These are phyloP conservation scores for Cardiocondyla obscurior DNA, from an alignment of 1,140 invertebrate genomes.

Conservation along the genomic window DNA sequence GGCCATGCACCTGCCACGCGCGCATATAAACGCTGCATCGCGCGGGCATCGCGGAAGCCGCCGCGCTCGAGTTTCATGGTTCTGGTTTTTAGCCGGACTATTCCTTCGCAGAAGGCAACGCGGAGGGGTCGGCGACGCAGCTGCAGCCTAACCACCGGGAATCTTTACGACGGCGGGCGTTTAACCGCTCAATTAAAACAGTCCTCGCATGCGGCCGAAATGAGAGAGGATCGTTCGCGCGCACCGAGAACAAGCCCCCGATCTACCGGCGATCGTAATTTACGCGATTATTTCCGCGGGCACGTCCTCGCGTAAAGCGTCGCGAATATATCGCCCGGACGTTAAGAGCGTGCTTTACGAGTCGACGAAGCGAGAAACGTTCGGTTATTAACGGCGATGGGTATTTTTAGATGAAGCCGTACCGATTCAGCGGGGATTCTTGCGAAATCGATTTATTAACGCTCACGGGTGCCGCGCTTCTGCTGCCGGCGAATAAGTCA, in stretches of 20 bases:
- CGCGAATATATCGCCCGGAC: constrained; percentile 43
- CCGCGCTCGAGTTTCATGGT: constrained; percentile 63
- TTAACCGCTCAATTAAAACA: constrained; percentile 70
- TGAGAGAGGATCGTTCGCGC: constrained; percentile 9
- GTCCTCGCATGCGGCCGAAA: constrained; percentile 43
- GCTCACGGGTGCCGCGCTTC: neutral
- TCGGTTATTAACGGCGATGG: constrained; percentile 61
- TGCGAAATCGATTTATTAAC: constrained; percentile 12
- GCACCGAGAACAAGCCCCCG: neutral
- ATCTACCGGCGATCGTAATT: constrained; percentile 54
- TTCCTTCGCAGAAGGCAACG: constrained; percentile 13
- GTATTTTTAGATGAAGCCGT: constrained; percentile 38
- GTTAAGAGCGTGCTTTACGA: constrained; percentile 66
- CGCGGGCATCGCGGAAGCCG: constrained; percentile 62
- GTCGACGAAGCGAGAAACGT: constrained; percentile 47
- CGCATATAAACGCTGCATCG: constrained; percentile 1
- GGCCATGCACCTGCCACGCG: constrained; percentile 69
- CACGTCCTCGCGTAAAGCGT: constrained; percentile 42
- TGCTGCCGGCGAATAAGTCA: neutral
- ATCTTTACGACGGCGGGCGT: constrained; percentile 66
- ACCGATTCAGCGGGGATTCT: neutral
- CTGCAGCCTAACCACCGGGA: constrained; percentile 54
- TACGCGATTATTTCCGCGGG: constrained; percentile 63
- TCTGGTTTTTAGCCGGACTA: constrained; percentile 67
- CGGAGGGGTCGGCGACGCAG: constrained; percentile 42